Percentiles rank a stretch among this genome's conserved stretches.
Evolutionary conservation across 2,888 invertebrate species (phyloP).

Genomic region (Agapostemon virescens): DNA sequence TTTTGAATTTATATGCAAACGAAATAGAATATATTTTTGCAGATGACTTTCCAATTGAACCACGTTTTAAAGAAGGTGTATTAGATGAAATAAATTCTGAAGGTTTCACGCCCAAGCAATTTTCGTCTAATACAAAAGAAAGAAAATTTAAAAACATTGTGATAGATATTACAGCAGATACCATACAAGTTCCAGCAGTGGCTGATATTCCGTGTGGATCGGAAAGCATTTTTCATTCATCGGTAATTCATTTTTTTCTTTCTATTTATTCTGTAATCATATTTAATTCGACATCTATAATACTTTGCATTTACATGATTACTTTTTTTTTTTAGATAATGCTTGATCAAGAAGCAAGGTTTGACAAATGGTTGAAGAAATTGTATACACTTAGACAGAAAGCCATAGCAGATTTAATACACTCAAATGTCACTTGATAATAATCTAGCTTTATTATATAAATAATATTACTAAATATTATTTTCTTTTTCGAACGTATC

Average conservation of each 20-base stretch:
- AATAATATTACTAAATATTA: constrained; percentile 19
- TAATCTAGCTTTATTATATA: constrained; percentile 22
- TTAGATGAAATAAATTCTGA: constrained; percentile 88
- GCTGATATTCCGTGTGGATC: constrained; percentile 60
- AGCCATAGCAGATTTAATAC: constrained; percentile 81
- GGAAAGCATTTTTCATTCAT: constrained; percentile 78
- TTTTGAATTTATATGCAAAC: too few species aligned
- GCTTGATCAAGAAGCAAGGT: constrained; percentile 85
- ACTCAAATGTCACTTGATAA: constrained; percentile 55
- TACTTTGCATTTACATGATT: constrained; percentile 13
- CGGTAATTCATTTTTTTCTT: constrained; percentile 66
- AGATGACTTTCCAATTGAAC: constrained; percentile 77
- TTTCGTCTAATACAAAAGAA: constrained; percentile 82
- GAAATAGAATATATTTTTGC: constrained; percentile 30
- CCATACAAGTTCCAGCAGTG: constrained; percentile 85
- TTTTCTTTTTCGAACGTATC: background rate
- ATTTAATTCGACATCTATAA: background rate
- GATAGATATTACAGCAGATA: constrained; percentile 87
- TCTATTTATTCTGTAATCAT: constrained; percentile 1
- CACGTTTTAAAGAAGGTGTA: constrained; percentile 80
- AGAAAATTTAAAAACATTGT: constrained; percentile 86
- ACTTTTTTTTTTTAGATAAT: constrained; percentile 83
- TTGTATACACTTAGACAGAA: constrained; percentile 85
- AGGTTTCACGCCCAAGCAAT: constrained; percentile 84
- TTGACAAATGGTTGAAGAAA: constrained; percentile 89